Evolutionary conservation across 2,113 vertebrate species (phyloP).

Genomic region (Zosterops borbonicus): DNA sequence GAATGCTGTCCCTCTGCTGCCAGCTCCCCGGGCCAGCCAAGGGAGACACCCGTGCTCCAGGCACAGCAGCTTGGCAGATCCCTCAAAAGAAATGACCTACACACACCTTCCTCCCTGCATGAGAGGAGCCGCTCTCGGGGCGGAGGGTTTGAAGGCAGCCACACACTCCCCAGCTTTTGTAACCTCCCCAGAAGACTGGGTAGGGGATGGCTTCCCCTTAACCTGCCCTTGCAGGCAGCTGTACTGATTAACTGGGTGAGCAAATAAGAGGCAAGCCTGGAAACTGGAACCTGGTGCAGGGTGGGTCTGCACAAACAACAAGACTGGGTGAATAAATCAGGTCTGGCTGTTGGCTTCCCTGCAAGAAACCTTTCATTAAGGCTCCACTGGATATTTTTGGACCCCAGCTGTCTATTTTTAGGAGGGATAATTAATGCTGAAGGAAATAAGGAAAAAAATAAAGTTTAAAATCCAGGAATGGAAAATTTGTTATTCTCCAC

Average conservation of each 20-base stretch:
- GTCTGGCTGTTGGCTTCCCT: neutral
- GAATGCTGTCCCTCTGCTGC: neutral
- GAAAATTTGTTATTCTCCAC: neutral
- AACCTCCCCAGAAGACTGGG: neutral
- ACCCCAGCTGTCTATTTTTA: constrained; percentile 26
- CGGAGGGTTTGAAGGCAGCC: neutral
- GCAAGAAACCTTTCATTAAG: neutral
- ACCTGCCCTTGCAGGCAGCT: neutral
- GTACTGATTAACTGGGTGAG: neutral
- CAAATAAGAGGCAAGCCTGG: neutral
- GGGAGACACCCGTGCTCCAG: fast-evolving
- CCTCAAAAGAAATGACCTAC: neutral
- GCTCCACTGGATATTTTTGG: neutral
- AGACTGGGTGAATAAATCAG: neutral
- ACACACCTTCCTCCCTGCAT: neutral
- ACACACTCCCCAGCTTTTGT: neutral
- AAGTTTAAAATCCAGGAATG: neutral
- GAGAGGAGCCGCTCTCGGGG: fast-evolving
- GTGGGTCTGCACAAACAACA: neutral
- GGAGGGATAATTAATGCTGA: constrained; percentile 3
- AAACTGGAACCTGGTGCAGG: neutral
- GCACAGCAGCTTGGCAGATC: neutral
- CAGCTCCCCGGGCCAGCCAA: neutral
- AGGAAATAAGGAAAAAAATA: neutral
- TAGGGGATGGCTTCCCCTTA: neutral